Base-by-base conservation (phyloP, 2,113 vertebrate species). In the Ictalurus furcatus region DNA sequence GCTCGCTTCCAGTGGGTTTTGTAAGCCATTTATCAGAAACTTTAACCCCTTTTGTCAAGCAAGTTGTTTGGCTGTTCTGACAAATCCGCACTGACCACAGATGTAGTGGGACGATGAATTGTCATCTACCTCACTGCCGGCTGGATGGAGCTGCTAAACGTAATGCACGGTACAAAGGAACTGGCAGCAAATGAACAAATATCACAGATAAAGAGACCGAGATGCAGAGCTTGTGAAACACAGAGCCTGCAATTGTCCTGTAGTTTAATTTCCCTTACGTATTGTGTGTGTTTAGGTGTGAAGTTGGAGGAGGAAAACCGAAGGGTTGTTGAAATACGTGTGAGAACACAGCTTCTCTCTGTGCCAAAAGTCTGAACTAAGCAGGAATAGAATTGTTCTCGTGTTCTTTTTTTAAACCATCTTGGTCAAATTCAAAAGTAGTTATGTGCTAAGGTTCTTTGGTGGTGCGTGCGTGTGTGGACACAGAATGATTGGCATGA, bases 1-100 rank as follows among this genome's bases (percentile, higher is more conserved):
- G 91, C 93, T 94, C 93, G 93, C 94, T 95, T 95, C 91, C 90
- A 94, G 94, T 71, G 92, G 94, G 91, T 93, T 92, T 90, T 91
- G 58, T 92, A 83, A 90, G 88, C 88, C 88, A 90, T 89, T 94
- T 92, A 88, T 88, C 88, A 90, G 90, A 92, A 93, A 92, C 90
- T 87, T 95, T 93, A 94, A 95, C 93, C 93, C 94, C 89, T 93
- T 48, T 63, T 93, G 93, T 95, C 92, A 76, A 94, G 93, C 94
- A 93, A 65, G 91, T 81, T 61, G 87, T 67, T 0, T 83, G 87
- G 88, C 87, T 65, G 65, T 0, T n/a, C 73, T 89, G 54, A 89
- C 92, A 90, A 92, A 90, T 84, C 91, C 78, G 13, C 91, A 63
- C 6, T 23, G 85, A 91, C 93, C 92, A 87, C 93, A 92, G 91